A percentile compares a stretch with the other conserved stretches of the same genome.
phyloP scores from a whole-genome alignment of 2,888 invertebrate genomes.

The Conchocele bisecta region DNA sequence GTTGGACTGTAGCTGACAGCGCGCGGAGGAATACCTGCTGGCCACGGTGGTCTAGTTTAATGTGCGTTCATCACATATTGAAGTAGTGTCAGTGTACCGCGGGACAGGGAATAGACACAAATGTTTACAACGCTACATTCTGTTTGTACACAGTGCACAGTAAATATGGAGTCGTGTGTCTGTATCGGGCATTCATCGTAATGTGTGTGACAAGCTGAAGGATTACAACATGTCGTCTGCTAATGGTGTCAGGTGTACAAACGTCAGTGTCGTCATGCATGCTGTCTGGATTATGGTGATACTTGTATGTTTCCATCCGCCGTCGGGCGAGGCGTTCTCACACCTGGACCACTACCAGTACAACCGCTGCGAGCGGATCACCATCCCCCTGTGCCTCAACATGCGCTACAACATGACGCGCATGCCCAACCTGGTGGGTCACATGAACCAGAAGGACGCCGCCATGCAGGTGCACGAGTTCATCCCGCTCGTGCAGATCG shows the following conservation, averaged over 20 bases:
- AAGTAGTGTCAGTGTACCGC: constrained; percentile 53
- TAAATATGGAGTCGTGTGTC: no score
- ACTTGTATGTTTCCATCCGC: constrained; percentile 19
- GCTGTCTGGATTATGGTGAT: constrained; percentile 25
- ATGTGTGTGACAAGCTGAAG: no score
- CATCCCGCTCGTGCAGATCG: constrained; percentile 89
- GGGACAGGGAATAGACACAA: constrained; percentile 31
- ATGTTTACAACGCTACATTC: constrained; percentile 7
- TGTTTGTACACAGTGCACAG: no score
- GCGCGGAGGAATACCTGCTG: constrained; percentile 10
- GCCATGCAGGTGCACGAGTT: constrained; percentile 89
- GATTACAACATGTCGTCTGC: constrained; percentile 15
- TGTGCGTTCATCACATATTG: constrained; percentile 55
- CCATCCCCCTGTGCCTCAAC: constrained; percentile 90
- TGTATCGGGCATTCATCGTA: no score
- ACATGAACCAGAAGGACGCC: constrained; percentile 91
- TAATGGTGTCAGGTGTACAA: neutral
- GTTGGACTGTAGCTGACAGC: constrained; percentile 4
- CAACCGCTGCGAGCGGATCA: constrained; percentile 89
- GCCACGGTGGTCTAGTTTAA: constrained; percentile 55
- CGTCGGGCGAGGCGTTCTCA: constrained; percentile 27
- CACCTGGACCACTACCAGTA: constrained; percentile 59
- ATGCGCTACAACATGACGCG: constrained; percentile 93
- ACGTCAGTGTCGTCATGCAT: constrained; percentile 5
- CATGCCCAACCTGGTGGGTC: constrained; percentile 93